Conservation (phyloP, 2,797 vertebrate genomes). For the Hylomyscus alleni region DNA sequence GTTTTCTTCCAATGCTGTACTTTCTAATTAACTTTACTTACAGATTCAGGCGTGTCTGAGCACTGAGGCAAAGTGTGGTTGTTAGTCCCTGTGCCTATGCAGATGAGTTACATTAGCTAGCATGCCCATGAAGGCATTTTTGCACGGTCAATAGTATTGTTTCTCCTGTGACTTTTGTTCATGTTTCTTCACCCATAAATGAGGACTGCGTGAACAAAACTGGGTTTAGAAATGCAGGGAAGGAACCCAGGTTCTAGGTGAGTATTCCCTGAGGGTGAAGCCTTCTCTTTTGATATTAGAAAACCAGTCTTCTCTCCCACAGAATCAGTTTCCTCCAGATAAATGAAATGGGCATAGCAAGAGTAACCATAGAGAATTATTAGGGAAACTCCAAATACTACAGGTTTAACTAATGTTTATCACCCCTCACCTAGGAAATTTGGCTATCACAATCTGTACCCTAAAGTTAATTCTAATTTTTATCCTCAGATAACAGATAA, state of each 20-base stretch:
- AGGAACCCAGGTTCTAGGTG: background rate
- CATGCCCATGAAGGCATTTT: background rate
- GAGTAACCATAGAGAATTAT: background rate
- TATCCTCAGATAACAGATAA: background rate
- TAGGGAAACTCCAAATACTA: slow-evolving; percentile 9
- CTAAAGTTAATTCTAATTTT: slow-evolving; percentile 30
- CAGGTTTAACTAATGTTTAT: slow-evolving; percentile 26
- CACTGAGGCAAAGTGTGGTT: background rate
- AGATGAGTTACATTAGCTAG: background rate
- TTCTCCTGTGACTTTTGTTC: background rate
- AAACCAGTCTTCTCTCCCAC: background rate
- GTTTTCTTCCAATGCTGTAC: background rate
- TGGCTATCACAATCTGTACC: background rate
- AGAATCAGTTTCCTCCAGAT: slow-evolving; percentile 31
- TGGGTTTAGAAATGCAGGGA: slow-evolving; percentile 13
- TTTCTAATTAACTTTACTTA: slow-evolving; percentile 68
- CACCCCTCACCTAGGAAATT: background rate
- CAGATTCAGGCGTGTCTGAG: background rate
- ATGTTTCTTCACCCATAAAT: background rate
- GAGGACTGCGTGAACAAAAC: background rate
- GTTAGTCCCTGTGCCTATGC: background rate
- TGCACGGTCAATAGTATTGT: background rate
- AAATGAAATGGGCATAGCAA: background rate
- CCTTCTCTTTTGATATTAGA: slow-evolving; percentile 33
- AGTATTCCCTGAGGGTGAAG: background rate